Evolutionary conservation across 2,113 vertebrate species (phyloP), one percentile per base, ranked within the genome.

Genomic region (Diglossa brunneiventris): DNA sequence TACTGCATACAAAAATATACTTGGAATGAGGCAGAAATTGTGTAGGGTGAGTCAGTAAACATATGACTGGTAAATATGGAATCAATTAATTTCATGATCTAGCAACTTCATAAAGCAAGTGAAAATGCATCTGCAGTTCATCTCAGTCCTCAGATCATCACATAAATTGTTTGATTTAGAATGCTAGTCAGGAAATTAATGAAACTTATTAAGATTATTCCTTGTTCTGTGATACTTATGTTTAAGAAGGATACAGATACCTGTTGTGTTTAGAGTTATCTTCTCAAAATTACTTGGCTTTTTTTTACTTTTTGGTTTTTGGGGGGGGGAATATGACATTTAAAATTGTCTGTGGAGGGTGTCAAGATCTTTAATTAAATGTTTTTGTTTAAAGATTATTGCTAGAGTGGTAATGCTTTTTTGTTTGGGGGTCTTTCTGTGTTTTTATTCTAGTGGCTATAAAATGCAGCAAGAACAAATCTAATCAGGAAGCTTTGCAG

Each of bases 401-500:
- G 11, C 41, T 77, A 2, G 37, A 72, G n/a, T 56, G 7, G 5
- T 93, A 95, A 92, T 27, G 2, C 8, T 24, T 77, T 79, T 84
- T 67, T 93, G 27, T 28, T 90, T 94, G 82, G 24, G 5, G 14
- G 13, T 47, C 21, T 23, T 66, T 69, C 46, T 86, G 3, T 94
- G 24, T 95, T 94, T 97, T 76, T 72, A 73, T 97, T 98, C 42
- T 96, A 99, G 99, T 99, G 96, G 97, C 98, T 85, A 89, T 99
- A 87, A 98, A 97, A 83, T 99, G 98, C 98, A 98, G 98, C 95
- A 97, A 98, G 96, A 98, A 47, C 85, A 99, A 99, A 95, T 92
- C 86, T 22, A 98, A 97, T 92, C 96, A 98, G 93, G 99, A 99
- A 96, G 99, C 98, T 83, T 90, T 99, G 17, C 99, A 98, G 96